Evolutionary conservation across 2,888 invertebrate genomes (phyloP).

Genomic region (Limenitis camilla): DNA sequence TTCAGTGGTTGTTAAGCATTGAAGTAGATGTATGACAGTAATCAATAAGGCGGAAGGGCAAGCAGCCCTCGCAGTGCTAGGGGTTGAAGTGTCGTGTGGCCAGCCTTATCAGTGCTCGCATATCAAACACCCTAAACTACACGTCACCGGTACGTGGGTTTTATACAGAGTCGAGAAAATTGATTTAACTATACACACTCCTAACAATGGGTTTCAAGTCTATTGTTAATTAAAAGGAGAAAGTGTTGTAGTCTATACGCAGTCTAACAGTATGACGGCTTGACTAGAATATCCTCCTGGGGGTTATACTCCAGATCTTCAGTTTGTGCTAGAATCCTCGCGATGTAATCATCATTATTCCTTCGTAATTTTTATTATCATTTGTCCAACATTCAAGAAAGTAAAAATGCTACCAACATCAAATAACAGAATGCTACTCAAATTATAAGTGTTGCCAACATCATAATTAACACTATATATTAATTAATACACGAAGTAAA

Average conservation of each 20-base stretch:
- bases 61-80: slow-evolving; percentile 59
- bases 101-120: slow-evolving; percentile 63
- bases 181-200: neutral
- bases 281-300: no score
- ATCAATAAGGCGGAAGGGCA: slow-evolving; percentile 72
- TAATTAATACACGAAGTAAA: neutral
- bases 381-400: no score
- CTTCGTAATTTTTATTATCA: no score
- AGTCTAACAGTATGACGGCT: no score
- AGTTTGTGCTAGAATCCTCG: no score
- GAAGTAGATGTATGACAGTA: slow-evolving; percentile 48
- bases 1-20: slow-evolving; percentile 10
- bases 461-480: neutral
- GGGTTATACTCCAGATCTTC: no score
- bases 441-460: no score
- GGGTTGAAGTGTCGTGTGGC: slow-evolving; percentile 71
- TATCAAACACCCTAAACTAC: slow-evolving; percentile 65
- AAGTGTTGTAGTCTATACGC: no score
- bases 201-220: neutral
- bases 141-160: slow-evolving; percentile 13
- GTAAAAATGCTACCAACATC: no score
- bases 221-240: no score
- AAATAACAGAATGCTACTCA: no score
- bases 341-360: no score
- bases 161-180: slow-evolving; percentile 7